Evolutionary conservation across 2,113 vertebrate species (phyloP).

Genomic region (Climacteris rufus): DNA sequence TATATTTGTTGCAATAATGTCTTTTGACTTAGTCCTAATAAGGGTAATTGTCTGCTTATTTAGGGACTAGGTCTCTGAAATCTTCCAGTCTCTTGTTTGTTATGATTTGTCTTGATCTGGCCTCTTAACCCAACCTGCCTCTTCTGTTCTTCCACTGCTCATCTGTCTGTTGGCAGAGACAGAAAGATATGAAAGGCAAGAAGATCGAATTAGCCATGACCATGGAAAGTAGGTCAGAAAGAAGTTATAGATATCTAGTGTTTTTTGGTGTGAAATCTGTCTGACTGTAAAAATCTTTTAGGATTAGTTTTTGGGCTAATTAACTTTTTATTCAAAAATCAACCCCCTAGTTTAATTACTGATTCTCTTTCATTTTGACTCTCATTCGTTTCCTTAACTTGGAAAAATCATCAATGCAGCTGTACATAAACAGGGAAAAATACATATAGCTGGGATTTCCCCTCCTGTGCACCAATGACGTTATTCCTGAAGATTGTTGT

Average conservation of each 20-base stretch:
- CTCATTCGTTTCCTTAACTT: not conserved
- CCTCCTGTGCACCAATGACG: not conserved
- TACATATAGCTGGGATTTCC: not conserved
- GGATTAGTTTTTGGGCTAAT: not conserved
- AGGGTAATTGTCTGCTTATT: not conserved
- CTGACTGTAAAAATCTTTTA: not conserved
- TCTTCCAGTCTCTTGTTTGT: not conserved
- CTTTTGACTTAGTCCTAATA: not conserved
- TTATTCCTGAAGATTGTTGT: not conserved
- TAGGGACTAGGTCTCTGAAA: not conserved
- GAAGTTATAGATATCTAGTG: conserved; percentile 30
- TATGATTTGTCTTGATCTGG: conserved; percentile 8
- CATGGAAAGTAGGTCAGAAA: conserved; percentile 62
- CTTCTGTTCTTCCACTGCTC: conserved; percentile 38
- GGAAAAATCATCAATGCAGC: not conserved
- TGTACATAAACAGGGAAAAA: not conserved
- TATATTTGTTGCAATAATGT: not conserved
- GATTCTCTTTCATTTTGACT: not conserved
- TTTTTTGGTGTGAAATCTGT: not conserved
- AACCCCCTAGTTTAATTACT: not conserved
- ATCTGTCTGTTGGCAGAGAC: conserved; percentile 46
- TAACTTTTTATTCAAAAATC: not conserved
- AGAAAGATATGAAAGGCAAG: conserved; percentile 47
- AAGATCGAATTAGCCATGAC: conserved; percentile 56
- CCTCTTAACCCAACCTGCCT: conserved; percentile 35